phyloP scores from a whole-genome alignment of 2,888 invertebrate genomes.

The Amphipyra berbera region DNA sequence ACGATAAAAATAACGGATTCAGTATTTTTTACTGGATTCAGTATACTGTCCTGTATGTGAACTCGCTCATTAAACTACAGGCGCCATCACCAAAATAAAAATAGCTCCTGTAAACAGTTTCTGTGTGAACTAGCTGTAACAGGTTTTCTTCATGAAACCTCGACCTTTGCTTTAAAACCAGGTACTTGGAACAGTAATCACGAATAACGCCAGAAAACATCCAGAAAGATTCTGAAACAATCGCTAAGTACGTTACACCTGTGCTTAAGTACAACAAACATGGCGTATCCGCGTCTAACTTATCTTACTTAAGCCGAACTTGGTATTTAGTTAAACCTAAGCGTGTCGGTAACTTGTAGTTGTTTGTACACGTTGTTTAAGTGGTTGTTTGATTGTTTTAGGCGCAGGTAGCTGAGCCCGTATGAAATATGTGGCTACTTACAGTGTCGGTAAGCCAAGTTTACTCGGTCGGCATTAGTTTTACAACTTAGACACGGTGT shows the following conservation, averaged over 20 bases:
- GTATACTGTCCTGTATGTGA: too few species aligned
- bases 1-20: too few species aligned
- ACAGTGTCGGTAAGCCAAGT: conserved; percentile 82
- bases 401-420: conserved; percentile 85
- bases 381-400: conserved; percentile 88
- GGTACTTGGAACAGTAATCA: background rate
- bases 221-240: conserved; percentile 4
- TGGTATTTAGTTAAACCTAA: conserved; percentile 87
- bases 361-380: conserved; percentile 72
- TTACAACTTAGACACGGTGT: conserved; percentile 77
- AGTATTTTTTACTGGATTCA: too few species aligned
- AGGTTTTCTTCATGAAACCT: too few species aligned
- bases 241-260: conserved; percentile 33
- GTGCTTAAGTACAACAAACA: conserved; percentile 46
- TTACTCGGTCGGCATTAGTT: conserved; percentile 80
- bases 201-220: background rate
- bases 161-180: too few species aligned
- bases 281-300: conserved; percentile 71
- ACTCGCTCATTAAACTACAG: too few species aligned
- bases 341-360: conserved; percentile 71
- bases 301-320: conserved; percentile 86
- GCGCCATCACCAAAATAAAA: too few species aligned
- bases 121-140: too few species aligned
- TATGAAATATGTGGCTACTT: conserved; percentile 88
- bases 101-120: too few species aligned